Conservation (phyloP, 2,888 invertebrate species). For the Heliconius hortense region DNA sequence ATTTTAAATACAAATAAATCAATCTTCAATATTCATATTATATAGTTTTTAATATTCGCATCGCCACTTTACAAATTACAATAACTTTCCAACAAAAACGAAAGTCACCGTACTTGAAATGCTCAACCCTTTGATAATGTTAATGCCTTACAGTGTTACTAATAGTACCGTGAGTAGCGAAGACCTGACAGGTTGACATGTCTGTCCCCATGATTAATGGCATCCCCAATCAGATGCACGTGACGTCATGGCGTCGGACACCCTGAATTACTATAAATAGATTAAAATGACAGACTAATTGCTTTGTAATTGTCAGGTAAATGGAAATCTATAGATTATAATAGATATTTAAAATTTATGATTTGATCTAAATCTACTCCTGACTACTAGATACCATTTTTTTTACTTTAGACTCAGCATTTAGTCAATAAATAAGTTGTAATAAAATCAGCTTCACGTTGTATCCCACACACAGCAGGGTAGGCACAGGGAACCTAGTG, state of each 20-base stretch:
- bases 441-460: no score
- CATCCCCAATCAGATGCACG: slow-evolving; percentile 72
- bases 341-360: background rate
- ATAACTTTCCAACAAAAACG: slow-evolving; percentile 26
- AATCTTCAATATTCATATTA: background rate
- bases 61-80: slow-evolving; percentile 1
- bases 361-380: background rate
- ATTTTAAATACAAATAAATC: background rate
- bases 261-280: slow-evolving; percentile 41
- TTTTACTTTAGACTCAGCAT: no score
- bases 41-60: background rate
- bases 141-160: slow-evolving; percentile 42
- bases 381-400: no score
- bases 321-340: background rate
- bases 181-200: slow-evolving; percentile 51
- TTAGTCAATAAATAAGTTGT: no score
- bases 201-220: slow-evolving; percentile 45
- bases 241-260: slow-evolving; percentile 59
- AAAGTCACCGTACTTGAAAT: slow-evolving; percentile 35
- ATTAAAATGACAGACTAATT: slow-evolving; percentile 40
- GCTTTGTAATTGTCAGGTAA: slow-evolving; percentile 20
- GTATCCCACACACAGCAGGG: no score
- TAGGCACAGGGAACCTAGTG: no score
- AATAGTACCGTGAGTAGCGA: slow-evolving; percentile 48
- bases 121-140: slow-evolving; percentile 37